Percentiles rank a stretch among this genome's conserved stretches.
phyloP scores from a whole-genome alignment of 2,888 invertebrate genomes.

The Lasioglossum lativentre region DNA sequence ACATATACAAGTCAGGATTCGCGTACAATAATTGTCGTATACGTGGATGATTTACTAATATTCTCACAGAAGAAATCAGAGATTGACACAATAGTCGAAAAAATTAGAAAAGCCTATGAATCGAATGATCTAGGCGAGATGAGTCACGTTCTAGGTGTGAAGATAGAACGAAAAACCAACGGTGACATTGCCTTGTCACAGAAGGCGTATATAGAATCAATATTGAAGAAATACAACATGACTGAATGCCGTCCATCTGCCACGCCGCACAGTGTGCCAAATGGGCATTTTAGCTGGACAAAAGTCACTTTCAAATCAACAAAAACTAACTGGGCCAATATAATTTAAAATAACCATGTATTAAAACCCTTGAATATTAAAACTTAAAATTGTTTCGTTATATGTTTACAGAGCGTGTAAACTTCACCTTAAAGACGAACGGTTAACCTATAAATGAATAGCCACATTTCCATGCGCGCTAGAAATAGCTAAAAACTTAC shows the following conservation, averaged over 20 bases:
- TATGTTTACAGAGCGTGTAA: too few relatives aligned
- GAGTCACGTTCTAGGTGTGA: neutral
- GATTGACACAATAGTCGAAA: neutral
- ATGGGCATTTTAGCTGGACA: too few relatives aligned
- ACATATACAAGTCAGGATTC: constrained; percentile 1
- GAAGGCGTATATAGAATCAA: neutral
- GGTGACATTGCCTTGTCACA: constrained; percentile 14
- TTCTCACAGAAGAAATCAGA: constrained; percentile 2
- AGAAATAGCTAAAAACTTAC: too few relatives aligned
- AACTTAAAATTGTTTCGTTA: too few relatives aligned
- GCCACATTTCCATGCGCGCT: too few relatives aligned
- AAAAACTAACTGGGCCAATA: too few relatives aligned
- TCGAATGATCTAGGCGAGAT: constrained; percentile 16
- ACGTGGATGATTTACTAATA: constrained; percentile 32
- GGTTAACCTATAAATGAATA: too few relatives aligned
- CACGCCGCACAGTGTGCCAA: too few relatives aligned
- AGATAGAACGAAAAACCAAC: neutral
- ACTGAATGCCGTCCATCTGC: neutral
- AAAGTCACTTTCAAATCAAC: too few relatives aligned
- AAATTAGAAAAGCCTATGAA: constrained; percentile 7
- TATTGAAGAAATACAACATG: constrained; percentile 27
- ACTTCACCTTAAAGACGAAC: too few relatives aligned
- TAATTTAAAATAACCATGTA: too few relatives aligned
- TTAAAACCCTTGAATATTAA: too few relatives aligned
- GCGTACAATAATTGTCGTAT: constrained; percentile 5